Base-by-base conservation (phyloP, 2,113 vertebrate genomes). In the Suncus etruscus region DNA sequence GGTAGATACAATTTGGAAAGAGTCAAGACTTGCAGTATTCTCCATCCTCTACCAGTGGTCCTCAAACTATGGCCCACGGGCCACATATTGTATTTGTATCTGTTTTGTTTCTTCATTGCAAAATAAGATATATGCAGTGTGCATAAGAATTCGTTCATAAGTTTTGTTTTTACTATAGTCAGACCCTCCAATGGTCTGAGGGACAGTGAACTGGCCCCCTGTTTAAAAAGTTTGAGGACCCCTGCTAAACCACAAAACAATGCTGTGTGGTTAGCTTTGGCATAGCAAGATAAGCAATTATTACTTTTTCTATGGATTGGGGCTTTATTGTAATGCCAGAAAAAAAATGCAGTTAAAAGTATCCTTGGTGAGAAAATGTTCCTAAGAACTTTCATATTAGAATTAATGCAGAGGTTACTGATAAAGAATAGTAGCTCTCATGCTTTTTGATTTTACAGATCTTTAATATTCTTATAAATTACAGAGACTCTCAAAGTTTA, bases 321-420 rank as follows among this genome's bases (percentile, higher is more conserved):
- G 54, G 54, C 54, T 15, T 54, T 65, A 58, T 24, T 76, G 15
- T 48, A 48, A 39, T 2, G 6, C 8, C 32, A 61, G 29, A 58
- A 92, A 87, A 83, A 16, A 70, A 69, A 12, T n/a, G 29, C 22
- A 61, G 58, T 61, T 16, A 61, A 61, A 6, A 18, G 58, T 91
- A 61, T 73, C 83, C 48, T 90, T 22, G 63, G n/a, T 77, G 47
- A 15, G 89, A 83, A 79, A 85, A 84, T 86, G 24, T 87, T 58
- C 51, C 29, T 11, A 63, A 48, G 27, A 87, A 88, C 61, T 87
- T 90, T 20, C 58, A 91, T 58, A 11, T 82, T 65, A 69, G 29
- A 69, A 29, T 51, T 86, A 72, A 79, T 20, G 50, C 16, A 58
- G 2, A 51, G 39, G 24, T 5, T 51, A 14, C 4, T 48, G 14